These are phyloP conservation scores for Nothobranchius furzeri DNA, from an alignment of 2,113 vertebrate species.

Conservation along the genomic window DNA sequence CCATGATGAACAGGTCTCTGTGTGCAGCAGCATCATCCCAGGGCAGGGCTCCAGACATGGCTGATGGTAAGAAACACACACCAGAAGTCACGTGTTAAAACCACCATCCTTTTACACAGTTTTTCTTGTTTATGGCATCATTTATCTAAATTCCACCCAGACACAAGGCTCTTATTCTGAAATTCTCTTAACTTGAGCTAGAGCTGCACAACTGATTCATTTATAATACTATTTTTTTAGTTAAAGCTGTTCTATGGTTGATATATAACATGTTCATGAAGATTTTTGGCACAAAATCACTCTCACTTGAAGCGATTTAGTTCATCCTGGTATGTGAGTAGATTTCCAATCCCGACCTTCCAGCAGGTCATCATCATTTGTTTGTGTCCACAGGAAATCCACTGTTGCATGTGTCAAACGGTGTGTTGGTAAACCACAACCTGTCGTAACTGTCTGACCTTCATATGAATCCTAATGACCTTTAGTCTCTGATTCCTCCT, in stretches of 20 bases:
- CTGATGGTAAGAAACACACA: conserved; percentile 55
- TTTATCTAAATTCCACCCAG: no score
- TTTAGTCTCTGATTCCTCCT: conserved; percentile 3
- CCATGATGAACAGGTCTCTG: conserved; percentile 51
- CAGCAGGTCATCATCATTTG: conserved; percentile 30
- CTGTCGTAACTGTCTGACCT: conserved; percentile 7
- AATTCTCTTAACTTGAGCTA: no score
- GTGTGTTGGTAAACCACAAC: conserved; percentile 85
- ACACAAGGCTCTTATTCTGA: no score
- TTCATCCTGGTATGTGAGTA: no score
- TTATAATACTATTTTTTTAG: no score
- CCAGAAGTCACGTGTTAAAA: background rate
- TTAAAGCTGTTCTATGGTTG: no score
- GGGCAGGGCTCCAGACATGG: conserved; percentile 74
- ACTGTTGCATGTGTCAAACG: conserved; percentile 90
- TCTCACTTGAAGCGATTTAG: no score
- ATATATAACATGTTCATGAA: no score
- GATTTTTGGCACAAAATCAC: no score
- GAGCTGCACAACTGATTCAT: no score
- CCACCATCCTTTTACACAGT: no score
- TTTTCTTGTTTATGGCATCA: no score
- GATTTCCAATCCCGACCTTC: background rate
- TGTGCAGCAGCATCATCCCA: conserved; percentile 17
- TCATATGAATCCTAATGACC: background rate
- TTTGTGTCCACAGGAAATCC: conserved; percentile 83